Evolutionary conservation across 2,888 invertebrate species (phyloP).

Genomic region (Hoplodrina blanda): DNA sequence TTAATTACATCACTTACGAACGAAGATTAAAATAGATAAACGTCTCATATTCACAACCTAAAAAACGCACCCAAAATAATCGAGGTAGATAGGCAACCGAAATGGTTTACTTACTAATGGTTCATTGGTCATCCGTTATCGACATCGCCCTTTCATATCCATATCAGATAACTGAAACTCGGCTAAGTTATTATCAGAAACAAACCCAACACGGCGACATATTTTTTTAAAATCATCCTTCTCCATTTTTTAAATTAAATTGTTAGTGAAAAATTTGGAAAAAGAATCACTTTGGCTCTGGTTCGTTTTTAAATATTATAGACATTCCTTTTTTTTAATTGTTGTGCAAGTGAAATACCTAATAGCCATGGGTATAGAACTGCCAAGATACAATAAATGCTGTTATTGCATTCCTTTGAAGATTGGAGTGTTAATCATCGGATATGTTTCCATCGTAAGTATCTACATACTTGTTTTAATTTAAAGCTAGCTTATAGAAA

Average conservation of each 20-base stretch:
- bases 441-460: slow-evolving; percentile 84
- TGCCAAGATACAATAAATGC: slow-evolving; percentile 78
- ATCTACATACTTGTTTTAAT: slow-evolving; percentile 45
- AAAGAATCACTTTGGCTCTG: slow-evolving; percentile 13
- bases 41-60: slow-evolving; percentile 13
- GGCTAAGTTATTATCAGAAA: slow-evolving; percentile 48
- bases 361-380: slow-evolving; percentile 61
- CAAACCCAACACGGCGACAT: slow-evolving; percentile 33
- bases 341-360: slow-evolving; percentile 7
- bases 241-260: not conserved
- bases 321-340: slow-evolving; percentile 7
- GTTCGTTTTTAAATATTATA: not conserved
- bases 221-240: slow-evolving; percentile 18
- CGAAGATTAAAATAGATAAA: slow-evolving; percentile 8
- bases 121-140: slow-evolving; percentile 65
- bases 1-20: slow-evolving; percentile 6
- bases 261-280: slow-evolving; percentile 9
- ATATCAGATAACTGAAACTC: slow-evolving; percentile 68
- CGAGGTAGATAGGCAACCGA: slow-evolving; percentile 19
- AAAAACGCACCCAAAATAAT: slow-evolving; percentile 46
- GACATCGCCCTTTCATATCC: slow-evolving; percentile 56
- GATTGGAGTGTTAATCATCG: slow-evolving; percentile 80
- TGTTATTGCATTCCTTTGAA: slow-evolving; percentile 81
- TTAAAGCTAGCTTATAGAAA: not conserved
- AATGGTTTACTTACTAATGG: slow-evolving; percentile 38